Base-by-base conservation (phyloP, 2,113 vertebrate species). In the Nansenia antarctica region DNA sequence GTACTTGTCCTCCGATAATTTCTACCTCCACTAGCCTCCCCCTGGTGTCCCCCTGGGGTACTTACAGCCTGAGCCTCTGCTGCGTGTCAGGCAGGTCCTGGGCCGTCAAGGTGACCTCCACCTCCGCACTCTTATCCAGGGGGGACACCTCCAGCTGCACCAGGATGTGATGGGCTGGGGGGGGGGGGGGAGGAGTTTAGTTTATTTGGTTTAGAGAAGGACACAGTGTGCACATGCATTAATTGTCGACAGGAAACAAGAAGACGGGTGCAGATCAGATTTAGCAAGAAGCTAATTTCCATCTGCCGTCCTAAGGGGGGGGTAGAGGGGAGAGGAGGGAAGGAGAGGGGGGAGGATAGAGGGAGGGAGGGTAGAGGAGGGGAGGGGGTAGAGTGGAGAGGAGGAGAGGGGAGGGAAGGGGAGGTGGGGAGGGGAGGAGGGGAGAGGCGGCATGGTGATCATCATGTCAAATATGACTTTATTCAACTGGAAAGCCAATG, bases 131-230 rank as follows among this genome's bases (percentile, higher is more conserved):
- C 68, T 82, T 92, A 24, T 76, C 78, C 69, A 89, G 73, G 0
- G 49, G 65, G 2, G 59, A 73, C 18, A 91, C 87, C 37, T 90
- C 85, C 74, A 93, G 55, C 69, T 85, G 64, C 76, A 93, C 52
- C 76, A 93, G 82, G 74, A 92, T 85, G 78, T 93, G 92, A 76
- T 88, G 84, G 61, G 81, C 92, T 93, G 80, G 58, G 1, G 29
- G 29, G 54, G 53, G 42, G 39, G 4, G 39, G n/a, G n/a, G 39
- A 12, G 39, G 15, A 47, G 15, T n/a, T 18, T n/a, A 47, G 42
- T n/a, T n/a, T n/a, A n/a, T n/a, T n/a, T n/a, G n/a, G n/a, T n/a
- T n/a, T n/a, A n/a, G n/a, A n/a, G n/a, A 47, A 47, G 15, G 42
- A 47, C 15, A n/a, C 42, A 47, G n/a, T n/a, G n/a, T n/a, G n/a